phyloP scores from a whole-genome alignment of 2,797 vertebrate species.

The Dallia pectoralis region DNA sequence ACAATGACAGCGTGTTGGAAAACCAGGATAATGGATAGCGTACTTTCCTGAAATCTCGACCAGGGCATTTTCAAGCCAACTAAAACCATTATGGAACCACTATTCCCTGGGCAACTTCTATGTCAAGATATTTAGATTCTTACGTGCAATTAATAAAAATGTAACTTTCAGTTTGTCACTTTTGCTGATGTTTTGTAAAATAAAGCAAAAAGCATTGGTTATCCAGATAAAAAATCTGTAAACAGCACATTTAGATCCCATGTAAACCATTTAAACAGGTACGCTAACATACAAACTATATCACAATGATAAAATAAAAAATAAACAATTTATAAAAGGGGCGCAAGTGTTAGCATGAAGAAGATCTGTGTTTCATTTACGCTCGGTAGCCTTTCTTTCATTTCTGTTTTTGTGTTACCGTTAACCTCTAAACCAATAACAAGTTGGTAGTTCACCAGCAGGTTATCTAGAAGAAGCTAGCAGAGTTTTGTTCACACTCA shows the following conservation, averaged over 20 bases:
- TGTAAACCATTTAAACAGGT: constrained; percentile 70
- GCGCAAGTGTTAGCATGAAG: background rate
- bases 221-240: background rate
- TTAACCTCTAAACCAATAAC: constrained; percentile 4
- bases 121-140: constrained; percentile 48
- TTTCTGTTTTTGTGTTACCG: background rate
- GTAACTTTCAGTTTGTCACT: constrained; percentile 34
- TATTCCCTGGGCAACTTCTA: constrained; percentile 54
- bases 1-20: constrained; percentile 71
- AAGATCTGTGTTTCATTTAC: background rate
- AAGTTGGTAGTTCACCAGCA: constrained; percentile 35
- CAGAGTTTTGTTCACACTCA: constrained; percentile 62
- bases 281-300: constrained; percentile 69
- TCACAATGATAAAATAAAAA: constrained; percentile 41
- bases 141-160: constrained; percentile 29
- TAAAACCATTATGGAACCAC: constrained; percentile 70
- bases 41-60: constrained; percentile 64
- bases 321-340: too few species aligned
- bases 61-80: constrained; percentile 64
- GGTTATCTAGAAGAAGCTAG: constrained; percentile 23
- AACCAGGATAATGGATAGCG: constrained; percentile 71
- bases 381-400: background rate
- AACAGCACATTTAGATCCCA: constrained; percentile 15
- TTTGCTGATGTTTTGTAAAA: background rate
- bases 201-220: background rate